phyloP scores from a whole-genome alignment of 1,140 invertebrate species.

The Drosophila guanche region DNA sequence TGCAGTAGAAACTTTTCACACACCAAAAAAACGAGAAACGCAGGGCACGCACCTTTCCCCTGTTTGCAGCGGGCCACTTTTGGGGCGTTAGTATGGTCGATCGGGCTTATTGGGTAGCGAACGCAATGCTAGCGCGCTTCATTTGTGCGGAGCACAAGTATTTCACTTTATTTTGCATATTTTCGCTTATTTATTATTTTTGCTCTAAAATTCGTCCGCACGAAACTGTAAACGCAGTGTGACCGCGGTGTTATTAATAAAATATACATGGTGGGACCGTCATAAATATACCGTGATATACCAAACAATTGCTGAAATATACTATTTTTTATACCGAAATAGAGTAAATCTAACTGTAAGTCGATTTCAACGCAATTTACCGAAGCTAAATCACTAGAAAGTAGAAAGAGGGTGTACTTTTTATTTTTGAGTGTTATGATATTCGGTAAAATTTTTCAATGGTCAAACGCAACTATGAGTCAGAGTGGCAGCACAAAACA shows the following conservation, averaged over 20 bases:
- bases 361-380: too few species aligned
- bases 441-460: too few species aligned
- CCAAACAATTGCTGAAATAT: too few species aligned
- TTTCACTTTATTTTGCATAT: constrained; percentile 67
- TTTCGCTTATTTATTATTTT: constrained; percentile 22
- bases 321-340: too few species aligned
- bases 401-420: too few species aligned
- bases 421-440: too few species aligned
- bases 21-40: constrained; percentile 46
- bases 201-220: constrained; percentile 24
- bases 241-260: neutral
- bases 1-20: constrained; percentile 80
- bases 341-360: too few species aligned
- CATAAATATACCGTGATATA: too few species aligned
- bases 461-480: too few species aligned
- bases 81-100: neutral
- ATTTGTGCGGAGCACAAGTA: constrained; percentile 56
- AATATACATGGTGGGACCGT: neutral
- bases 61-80: constrained; percentile 3
- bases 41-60: constrained; percentile 39
- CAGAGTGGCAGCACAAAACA: too few species aligned
- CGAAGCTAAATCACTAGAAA: too few species aligned
- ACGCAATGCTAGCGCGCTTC: constrained; percentile 28
- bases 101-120: constrained; percentile 9
- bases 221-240: constrained; percentile 8